Evolutionary conservation across 2,113 vertebrate species (phyloP).

Genomic region (Anoura caudifer): DNA sequence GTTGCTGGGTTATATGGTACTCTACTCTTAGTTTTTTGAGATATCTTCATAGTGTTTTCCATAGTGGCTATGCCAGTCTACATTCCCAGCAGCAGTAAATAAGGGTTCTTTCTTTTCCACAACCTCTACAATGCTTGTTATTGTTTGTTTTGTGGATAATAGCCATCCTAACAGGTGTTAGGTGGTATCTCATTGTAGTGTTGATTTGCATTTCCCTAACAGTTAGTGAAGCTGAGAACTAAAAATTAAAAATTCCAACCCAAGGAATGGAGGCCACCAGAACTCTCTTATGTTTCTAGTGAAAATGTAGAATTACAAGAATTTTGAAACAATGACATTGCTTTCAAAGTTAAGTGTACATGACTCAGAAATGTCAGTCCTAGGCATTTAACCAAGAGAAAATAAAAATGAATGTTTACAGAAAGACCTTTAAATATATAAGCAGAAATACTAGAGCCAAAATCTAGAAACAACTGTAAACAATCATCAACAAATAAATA

Average conservation of each 20-base stretch:
- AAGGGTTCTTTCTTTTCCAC: background rate
- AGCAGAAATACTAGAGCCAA: background rate
- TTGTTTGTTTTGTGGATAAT: background rate
- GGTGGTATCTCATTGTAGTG: background rate
- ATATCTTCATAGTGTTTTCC: background rate
- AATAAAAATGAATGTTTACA: background rate
- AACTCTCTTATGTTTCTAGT: background rate
- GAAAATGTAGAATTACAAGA: background rate
- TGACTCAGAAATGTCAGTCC: background rate
- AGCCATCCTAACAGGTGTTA: background rate
- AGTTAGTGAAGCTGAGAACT: background rate
- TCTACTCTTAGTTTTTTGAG: background rate
- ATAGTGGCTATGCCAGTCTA: background rate
- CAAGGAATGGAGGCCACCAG: background rate
- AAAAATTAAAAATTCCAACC: background rate
- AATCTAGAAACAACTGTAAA: background rate
- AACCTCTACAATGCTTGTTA: background rate
- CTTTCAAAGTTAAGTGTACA: background rate
- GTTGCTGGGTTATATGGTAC: background rate
- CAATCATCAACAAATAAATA: background rate
- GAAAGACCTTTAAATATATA: background rate
- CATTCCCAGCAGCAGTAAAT: background rate
- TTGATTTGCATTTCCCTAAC: background rate
- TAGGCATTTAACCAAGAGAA: background rate
- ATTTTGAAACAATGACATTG: background rate